Conservation (phyloP, 1,140 invertebrate species). For the Dendrolimus kikuchii region DNA sequence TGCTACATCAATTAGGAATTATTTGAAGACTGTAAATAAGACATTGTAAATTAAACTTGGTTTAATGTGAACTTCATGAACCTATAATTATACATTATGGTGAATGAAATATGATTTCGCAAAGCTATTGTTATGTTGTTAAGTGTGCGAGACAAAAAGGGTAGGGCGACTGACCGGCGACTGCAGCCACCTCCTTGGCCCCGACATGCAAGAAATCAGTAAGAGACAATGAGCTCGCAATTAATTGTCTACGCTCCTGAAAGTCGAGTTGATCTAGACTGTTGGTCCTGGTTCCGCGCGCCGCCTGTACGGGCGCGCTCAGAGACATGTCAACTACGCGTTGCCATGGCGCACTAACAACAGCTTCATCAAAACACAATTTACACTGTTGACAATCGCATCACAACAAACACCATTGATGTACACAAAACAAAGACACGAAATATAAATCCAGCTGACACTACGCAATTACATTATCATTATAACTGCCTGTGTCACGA, state of each 20-base stretch:
- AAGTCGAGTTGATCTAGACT: slow-evolving; percentile 92
- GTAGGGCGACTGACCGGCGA: slow-evolving; percentile 56
- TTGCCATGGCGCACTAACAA: slow-evolving; percentile 48
- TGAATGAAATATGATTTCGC: slow-evolving; percentile 34
- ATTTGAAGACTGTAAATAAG: no score
- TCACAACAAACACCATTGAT: slow-evolving; percentile 25
- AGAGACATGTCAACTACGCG: slow-evolving; percentile 69
- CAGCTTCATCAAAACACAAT: slow-evolving; percentile 42
- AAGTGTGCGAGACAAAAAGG: slow-evolving; percentile 24
- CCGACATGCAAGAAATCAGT: slow-evolving; percentile 88
- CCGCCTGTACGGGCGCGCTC: slow-evolving; percentile 64
- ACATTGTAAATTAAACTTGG: no score
- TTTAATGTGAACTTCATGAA: background rate
- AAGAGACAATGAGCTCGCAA: slow-evolving; percentile 88
- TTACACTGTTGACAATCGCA: slow-evolving; percentile 27
- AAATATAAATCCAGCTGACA: slow-evolving; percentile 29
- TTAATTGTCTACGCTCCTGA: slow-evolving; percentile 90
- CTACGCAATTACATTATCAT: slow-evolving; percentile 27
- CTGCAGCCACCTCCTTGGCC: slow-evolving; percentile 75
- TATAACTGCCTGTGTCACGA: slow-evolving; percentile 47
- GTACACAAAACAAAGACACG: slow-evolving; percentile 56
- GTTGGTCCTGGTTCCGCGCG: slow-evolving; percentile 77
- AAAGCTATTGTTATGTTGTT: slow-evolving; percentile 43
- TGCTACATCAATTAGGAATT: no score
- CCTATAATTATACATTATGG: background rate